These are phyloP conservation scores for Brachionus sp. DNA, from an alignment of 1,140 invertebrate genomes.

Conservation along the genomic window DNA sequence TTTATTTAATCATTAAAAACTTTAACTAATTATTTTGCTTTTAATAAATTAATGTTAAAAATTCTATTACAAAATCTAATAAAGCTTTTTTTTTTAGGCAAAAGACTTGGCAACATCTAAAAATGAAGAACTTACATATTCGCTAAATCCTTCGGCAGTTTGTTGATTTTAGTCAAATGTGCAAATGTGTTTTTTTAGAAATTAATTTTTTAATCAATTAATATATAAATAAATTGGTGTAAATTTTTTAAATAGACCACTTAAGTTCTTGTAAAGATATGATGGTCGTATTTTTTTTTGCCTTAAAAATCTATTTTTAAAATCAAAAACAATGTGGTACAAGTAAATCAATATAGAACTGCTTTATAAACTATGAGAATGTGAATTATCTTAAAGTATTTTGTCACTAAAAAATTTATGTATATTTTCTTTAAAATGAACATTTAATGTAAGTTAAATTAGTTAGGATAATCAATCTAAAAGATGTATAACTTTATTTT, in stretches of 20 bases:
- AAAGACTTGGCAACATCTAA: slow-evolving; percentile 30
- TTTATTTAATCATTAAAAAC: neutral
- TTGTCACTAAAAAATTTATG: neutral
- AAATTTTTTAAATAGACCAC: neutral
- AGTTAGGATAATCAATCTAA: slow-evolving; percentile 45
- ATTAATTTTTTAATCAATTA: neutral
- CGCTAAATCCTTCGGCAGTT: slow-evolving; percentile 37
- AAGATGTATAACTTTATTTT: neutral
- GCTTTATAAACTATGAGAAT: neutral
- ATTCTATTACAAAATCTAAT: neutral
- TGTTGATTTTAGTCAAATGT: slow-evolving; percentile 42
- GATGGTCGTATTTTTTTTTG: neutral
- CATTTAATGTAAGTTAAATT: slow-evolving; percentile 31
- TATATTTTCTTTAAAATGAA: neutral
- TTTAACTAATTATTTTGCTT: slow-evolving; percentile 4
- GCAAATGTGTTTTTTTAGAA: slow-evolving; percentile 7
- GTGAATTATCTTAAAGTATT: neutral
- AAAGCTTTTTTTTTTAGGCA: slow-evolving; percentile 4
- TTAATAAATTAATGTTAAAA: neutral
- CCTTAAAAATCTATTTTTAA: neutral
- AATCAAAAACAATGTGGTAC: neutral
- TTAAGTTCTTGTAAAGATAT: neutral
- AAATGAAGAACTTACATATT: slow-evolving; percentile 41
- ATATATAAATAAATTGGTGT: slow-evolving; percentile 4
- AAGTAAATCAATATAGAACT: neutral